These are phyloP conservation scores for Echeneis naucrates DNA, from an alignment of 2,797 vertebrate species.

Conservation along the genomic window DNA sequence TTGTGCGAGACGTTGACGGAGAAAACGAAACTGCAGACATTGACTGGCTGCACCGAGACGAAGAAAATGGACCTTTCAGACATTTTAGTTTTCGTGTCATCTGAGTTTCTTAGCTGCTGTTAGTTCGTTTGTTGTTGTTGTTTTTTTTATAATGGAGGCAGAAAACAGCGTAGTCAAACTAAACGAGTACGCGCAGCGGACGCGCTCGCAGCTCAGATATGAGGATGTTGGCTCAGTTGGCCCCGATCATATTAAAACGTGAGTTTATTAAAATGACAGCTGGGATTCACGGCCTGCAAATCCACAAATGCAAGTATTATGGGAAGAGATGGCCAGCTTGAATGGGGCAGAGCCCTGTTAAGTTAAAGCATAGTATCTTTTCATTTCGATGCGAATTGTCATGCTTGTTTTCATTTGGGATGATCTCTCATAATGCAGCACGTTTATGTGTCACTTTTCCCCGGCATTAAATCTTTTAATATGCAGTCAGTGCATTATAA, in stretches of 20 bases:
- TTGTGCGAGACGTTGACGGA: slow-evolving; percentile 29
- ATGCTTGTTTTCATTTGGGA: not conserved
- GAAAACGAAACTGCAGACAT: slow-evolving; percentile 74
- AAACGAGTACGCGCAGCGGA: slow-evolving; percentile 64
- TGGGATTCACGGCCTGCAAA: not conserved
- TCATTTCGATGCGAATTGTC: not conserved
- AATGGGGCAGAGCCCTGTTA: rapidly evolving
- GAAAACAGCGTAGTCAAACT: slow-evolving; percentile 64
- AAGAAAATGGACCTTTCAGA: rapidly evolving
- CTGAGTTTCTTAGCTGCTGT: rapidly evolving
- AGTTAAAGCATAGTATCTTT: too few species aligned
- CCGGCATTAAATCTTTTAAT: too few species aligned
- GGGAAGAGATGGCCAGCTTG: not conserved
- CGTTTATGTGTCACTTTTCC: too few species aligned
- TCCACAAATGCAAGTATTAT: not conserved
- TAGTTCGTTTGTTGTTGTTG: too few species aligned
- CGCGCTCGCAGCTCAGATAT: not conserved
- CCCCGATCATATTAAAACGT: slow-evolving; percentile 78
- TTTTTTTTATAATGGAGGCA: slow-evolving; percentile 59
- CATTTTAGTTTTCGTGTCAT: not conserved
- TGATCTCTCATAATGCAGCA: too few species aligned
- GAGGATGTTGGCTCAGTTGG: slow-evolving; percentile 65
- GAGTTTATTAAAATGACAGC: slow-evolving; percentile 29
- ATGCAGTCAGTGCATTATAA: too few species aligned
- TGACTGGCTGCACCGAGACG: too few species aligned